phyloP scores from a whole-genome alignment of 2,113 vertebrate genomes.

The Dipodomys ordii region DNA sequence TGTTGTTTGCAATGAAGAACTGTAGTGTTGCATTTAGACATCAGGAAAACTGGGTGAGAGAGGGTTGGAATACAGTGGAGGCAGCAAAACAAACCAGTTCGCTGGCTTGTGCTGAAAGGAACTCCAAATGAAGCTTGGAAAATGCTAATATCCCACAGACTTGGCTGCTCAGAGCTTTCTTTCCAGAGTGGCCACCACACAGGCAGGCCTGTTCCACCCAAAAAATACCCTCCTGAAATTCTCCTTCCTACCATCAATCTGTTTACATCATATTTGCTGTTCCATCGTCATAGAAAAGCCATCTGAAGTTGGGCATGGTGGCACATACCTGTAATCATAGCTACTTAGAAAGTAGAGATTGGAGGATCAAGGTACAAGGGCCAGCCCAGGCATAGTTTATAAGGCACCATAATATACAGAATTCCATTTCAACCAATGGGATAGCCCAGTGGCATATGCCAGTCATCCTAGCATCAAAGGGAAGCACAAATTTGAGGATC shows the following conservation, averaged over 20 bases:
- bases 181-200: neutral
- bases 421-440: too few relatives aligned
- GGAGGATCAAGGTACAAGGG: too few relatives aligned
- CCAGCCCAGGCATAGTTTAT: too few relatives aligned
- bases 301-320: neutral
- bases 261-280: neutral
- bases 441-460: too few relatives aligned
- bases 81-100: neutral
- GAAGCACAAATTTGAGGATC: too few relatives aligned
- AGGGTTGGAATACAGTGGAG: neutral
- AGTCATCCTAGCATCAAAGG: too few relatives aligned
- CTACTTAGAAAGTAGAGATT: too few relatives aligned
- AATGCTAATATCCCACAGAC: neutral
- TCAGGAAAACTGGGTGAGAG: neutral
- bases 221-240: neutral
- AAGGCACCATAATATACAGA: too few relatives aligned
- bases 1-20: neutral
- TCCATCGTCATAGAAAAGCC: neutral
- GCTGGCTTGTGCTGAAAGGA: neutral
- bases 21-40: neutral
- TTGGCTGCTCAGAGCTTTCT: neutral
- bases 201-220: neutral
- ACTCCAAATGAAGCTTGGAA: neutral
- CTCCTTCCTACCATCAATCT: neutral
- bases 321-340: too few relatives aligned